Base-by-base conservation (phyloP, 1,140 invertebrate species). In the Polypedilum vanderplanki region DNA sequence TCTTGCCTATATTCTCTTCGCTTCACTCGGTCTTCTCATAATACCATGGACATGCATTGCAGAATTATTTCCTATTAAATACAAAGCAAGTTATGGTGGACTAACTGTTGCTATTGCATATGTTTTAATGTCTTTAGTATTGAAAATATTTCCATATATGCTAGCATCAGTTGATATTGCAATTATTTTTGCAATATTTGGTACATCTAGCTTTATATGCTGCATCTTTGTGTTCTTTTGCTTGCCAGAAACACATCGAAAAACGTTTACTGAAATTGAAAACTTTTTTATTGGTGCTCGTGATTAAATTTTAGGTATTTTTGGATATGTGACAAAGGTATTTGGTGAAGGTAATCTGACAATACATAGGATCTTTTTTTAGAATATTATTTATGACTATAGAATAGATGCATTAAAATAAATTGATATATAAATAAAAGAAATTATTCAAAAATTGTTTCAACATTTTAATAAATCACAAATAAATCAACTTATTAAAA, bases 201-300 rank as follows among this genome's bases (percentile, higher is more conserved):
- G 86, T 24, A 80, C 83, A 4, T 83, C 87, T 7, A 89, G 89
- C 41, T 78, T 87, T 7, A 8, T 88, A 4, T 86, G 87, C 7
- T 82, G 86, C 17, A 76, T 85, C 10, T 87, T 90, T 78, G 81
- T 90, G 22, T 87, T 85, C 74, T 81, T 89, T 41, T 87, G 87
- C 75, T 79, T 93, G 24, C 91, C 91, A 1, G 92, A 93, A 84
- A 93, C 91, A 0, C 86, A 90, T 75, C 89, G 90, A 0, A 90
- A 88, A 80, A 87, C 83, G 7, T 85, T 93, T 74, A 76, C 77
- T 10, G 85, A 88, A 76, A 87, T 88, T 77, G 85, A 87, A 78
- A 77, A 79, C 17, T 80, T 81, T 76, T 85, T 85, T 15, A 57
- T 15, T 57, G 46, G 46, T 57, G n/a, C 3, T 12, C 12, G n/a